Base-by-base conservation (phyloP, 2,113 vertebrate species). In the Turdus rufiventris region DNA sequence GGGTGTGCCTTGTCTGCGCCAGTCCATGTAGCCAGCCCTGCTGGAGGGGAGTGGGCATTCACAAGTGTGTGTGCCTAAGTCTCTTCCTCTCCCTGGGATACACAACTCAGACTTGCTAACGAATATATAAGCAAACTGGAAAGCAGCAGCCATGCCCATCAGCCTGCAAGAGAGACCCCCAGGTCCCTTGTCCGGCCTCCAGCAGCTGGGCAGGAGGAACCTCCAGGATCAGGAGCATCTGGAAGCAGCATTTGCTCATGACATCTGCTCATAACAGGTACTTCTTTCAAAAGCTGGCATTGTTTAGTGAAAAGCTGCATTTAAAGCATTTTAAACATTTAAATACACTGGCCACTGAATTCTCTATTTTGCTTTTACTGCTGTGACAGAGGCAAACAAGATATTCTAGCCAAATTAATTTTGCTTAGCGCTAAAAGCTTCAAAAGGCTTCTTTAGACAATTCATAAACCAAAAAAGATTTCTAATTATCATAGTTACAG, bases 31-130 rank as follows among this genome's bases (percentile, higher is more conserved):
- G 58, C 16, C 47, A 60, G 53, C 20, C 6, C 1, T 15, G 18
- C 15, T 29, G 0, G 0, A 5, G 5, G 4, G 2, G 4, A 21
- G 29, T 12, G 4, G 9, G 34, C 15, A 6, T 7, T 5, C 19
- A 20, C 21, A 61, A 58, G 15, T 5, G 13, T 25, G 17, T 13
- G 4, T 11, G 14, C 18, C 0, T 2, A 2, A 8, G 5, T 16
- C 9, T 24, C 21, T 5, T 16, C n/a, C 24, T 57, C 20, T 31
- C 20, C 47, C 14, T 23, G 40, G 16, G 21, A 79, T 50, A 48
- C 29, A 79, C 13, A 38, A 31, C 20, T 34, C 24, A 58, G 33
- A 53, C 60, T 48, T 6, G 2, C 18, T 51, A 83, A 36, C 18
- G 26, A 94, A 61, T 17, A 26, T 28, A 58, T 19, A 78, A 47